Base-by-base conservation (phyloP, 2,888 invertebrate genomes). In the Zygogramma bicolorata region DNA sequence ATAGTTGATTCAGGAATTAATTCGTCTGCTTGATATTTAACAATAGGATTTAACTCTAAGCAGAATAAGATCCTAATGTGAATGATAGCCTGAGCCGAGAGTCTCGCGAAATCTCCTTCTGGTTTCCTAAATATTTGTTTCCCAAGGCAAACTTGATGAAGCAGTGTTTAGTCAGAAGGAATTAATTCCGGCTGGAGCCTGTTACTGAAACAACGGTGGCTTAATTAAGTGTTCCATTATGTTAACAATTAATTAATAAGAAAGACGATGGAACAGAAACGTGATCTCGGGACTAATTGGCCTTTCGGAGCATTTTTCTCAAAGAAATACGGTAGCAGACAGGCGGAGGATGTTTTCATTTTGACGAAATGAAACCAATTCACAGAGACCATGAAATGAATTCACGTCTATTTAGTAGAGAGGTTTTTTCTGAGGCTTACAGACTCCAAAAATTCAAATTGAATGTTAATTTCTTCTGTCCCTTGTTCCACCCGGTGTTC, bases 161-260 rank as follows among this genome's bases (percentile, higher is more conserved):
- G 27, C 27, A 8, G n/a, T 53, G 53, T 27, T 53, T 22, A 61
- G 68, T 53, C 57, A 53, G 46, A 61, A 38, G 61, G 61, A 61
- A 68, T 68, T 68, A 68, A 68, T 68, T 68, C 15, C 25, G 53
- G 53, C 25, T 13, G 49, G 25, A 68, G 53, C 60, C 53, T 53
- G 61, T 68, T 68, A 53, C 34, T 29, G 34, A 29, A 68, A 68
- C 68, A 53, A 68, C 61, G 68, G 60, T 22, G 61, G 22, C 53
- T 68, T 68, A 68, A 68, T 68, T 68, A 61, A 68, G 53, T 61
- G 53, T 38, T 68, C n/a, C 61, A 61, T 68, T 68, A 68, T 68
- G 61, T 61, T 68, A 61, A 34, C 34, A 53, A 57, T 68, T 68
- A 68, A 68, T 68, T 68, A 68, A 68, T 61, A 61, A 34, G 38